Percentiles rank a stretch among this genome's conserved stretches.
These are phyloP conservation scores for Jacana jacana DNA, from an alignment of 2,113 vertebrate species.

Conservation along the genomic window DNA sequence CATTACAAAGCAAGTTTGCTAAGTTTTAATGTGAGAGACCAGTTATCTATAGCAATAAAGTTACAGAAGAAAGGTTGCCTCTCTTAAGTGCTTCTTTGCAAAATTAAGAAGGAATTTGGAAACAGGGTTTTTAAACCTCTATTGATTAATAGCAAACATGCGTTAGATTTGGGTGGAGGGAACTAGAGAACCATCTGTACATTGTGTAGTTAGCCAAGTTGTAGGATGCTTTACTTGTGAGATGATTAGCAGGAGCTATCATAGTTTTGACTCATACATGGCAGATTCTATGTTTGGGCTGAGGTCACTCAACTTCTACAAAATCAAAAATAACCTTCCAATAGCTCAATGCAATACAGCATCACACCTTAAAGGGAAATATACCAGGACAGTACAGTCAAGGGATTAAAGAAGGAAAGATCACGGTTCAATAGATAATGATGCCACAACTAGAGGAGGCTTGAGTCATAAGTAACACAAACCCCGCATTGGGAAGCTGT, in stretches of 20 bases:
- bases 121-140: background rate
- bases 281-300: background rate
- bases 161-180: background rate
- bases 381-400: background rate
- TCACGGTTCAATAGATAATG: background rate
- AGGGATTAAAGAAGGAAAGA: background rate
- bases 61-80: background rate
- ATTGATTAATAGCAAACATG: background rate
- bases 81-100: background rate
- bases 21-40: background rate
- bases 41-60: rapidly evolving
- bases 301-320: background rate
- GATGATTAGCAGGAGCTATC: background rate
- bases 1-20: background rate
- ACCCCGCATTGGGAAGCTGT: background rate
- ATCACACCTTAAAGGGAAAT: background rate
- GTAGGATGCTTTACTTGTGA: background rate
- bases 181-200: background rate
- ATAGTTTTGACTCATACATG: background rate
- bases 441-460: background rate
- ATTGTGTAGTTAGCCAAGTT: background rate
- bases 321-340: background rate
- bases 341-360: background rate
- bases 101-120: background rate
- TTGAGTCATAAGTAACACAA: background rate